Base-by-base conservation (phyloP, 1,140 invertebrate genomes). In the Caenorhabditis briggsae region DNA sequence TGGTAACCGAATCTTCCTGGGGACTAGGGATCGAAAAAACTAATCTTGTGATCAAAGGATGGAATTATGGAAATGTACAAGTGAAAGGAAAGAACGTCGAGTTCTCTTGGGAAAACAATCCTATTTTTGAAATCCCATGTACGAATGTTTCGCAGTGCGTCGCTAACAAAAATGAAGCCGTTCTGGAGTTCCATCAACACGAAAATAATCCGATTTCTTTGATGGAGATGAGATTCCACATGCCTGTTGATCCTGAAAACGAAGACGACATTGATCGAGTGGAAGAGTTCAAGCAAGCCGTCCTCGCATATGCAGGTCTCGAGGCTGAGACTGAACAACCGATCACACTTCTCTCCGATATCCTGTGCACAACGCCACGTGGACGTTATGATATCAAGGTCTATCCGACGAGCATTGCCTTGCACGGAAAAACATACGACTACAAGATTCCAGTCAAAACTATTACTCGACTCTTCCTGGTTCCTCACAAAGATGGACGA, bases 311-410 rank as follows among this genome's bases (percentile, higher is more conserved):
- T 93, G 98, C 98, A 11, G 97, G 96, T 87, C 97, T 99, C 87
- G 98, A 99, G 88, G 97, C 96, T 89, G 96, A 98, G 2, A 97
- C 96, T 82, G 98, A 97, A 43, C 97, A 99, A 94, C 96, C 97
- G 8, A 96, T 99, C 92, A 96, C 96, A 83, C 97, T 96, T 88
- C 98, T 99, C 93, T 94, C 95, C 88, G 97, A 99, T 94, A 95
- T 99, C 87, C 96, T 98, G 89, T 99, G 97, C 93, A 95, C 99
- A 61, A 99, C 98, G 65, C 98, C 98, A 87, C 96, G 97, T 94
- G 98, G 98, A 95, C 96, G 98, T 88, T 99, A 99, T 92, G 98
- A 99, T 92, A 97, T 99, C 93, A 99, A 99, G 94, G 95, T 99
- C 61, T 99, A 98, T 92, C 96, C 96, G 85, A 95, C 96, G 2